Percentiles rank a stretch among this genome's conserved stretches.
Evolutionary conservation across 2,113 vertebrate species (phyloP).

Genomic region (Rissa tridactyla): DNA sequence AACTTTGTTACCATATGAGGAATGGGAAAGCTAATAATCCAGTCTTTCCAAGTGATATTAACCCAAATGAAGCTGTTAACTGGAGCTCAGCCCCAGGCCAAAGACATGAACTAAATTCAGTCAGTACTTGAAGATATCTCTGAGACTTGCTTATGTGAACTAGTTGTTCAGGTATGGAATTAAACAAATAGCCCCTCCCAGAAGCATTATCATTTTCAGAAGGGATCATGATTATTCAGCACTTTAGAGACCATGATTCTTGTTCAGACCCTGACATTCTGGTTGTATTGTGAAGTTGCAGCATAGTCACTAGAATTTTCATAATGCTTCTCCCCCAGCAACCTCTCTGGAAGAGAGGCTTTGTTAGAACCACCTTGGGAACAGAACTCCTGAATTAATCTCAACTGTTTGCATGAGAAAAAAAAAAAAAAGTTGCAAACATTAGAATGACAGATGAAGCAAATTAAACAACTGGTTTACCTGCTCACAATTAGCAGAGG

Average conservation of each 20-base stretch:
- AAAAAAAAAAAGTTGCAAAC: background rate
- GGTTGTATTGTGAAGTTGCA: background rate
- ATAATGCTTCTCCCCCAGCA: background rate
- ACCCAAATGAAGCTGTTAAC: background rate
- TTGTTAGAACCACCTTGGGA: background rate
- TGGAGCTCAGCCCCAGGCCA: background rate
- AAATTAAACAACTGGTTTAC: background rate
- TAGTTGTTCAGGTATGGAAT: background rate
- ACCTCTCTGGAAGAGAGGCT: background rate
- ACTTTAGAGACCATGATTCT: background rate
- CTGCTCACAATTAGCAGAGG: background rate
- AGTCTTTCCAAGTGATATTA: background rate
- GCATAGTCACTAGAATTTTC: background rate
- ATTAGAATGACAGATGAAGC: background rate
- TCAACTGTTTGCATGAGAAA: background rate
- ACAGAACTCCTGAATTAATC: background rate
- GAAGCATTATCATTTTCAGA: background rate
- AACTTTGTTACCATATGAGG: background rate
- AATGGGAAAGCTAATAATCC: background rate
- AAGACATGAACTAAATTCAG: background rate
- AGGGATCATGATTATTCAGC: background rate
- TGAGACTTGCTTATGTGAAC: background rate
- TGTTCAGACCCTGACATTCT: background rate
- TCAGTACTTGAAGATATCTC: background rate
- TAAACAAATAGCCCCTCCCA: background rate